These are phyloP conservation scores for Cosmia trapezina DNA, from an alignment of 2,888 invertebrate species.

Conservation along the genomic window DNA sequence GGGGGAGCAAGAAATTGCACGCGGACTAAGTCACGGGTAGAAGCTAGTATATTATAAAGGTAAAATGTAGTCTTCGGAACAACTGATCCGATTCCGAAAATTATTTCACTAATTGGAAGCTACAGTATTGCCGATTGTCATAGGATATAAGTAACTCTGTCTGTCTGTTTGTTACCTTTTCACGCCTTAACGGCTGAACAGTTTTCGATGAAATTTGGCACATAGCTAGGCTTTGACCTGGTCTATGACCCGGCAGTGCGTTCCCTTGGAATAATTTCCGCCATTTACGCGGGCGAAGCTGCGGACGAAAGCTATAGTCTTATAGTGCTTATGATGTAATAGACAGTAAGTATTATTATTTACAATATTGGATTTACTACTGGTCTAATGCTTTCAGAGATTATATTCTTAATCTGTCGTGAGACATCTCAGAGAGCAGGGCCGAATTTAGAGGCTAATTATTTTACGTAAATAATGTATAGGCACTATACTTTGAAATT, in stretches of 20 bases:
- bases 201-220: neutral
- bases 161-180: neutral
- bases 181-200: neutral
- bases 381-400: constrained; percentile 23
- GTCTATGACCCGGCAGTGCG: neutral
- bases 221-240: neutral
- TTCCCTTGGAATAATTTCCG: neutral
- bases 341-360: constrained; percentile 17
- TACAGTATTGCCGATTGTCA: neutral
- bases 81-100: neutral
- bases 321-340: neutral
- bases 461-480: neutral
- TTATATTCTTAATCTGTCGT: constrained; percentile 30
- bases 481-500: neutral
- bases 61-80: neutral
- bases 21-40: too few species aligned
- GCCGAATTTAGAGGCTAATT: constrained; percentile 16
- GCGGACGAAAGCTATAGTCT: neutral
- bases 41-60: too few species aligned
- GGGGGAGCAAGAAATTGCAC: too few species aligned
- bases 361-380: constrained; percentile 36
- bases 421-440: constrained; percentile 25
- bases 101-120: neutral
- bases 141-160: neutral
- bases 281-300: neutral